These are phyloP conservation scores for Caracal caracal DNA, from an alignment of 2,113 vertebrate genomes.

Conservation along the genomic window DNA sequence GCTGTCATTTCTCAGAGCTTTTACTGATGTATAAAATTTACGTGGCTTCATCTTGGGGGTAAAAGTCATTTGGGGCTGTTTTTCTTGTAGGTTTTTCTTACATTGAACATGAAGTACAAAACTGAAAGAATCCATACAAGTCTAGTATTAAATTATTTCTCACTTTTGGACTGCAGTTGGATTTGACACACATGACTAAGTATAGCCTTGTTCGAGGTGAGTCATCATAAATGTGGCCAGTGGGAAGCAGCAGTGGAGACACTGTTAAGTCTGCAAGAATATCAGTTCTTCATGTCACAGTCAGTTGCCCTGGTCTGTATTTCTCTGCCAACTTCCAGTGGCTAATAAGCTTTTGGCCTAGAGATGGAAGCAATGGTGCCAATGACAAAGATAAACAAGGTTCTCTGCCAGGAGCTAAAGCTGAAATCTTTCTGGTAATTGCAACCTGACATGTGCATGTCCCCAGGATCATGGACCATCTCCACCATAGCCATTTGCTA, in stretches of 20 bases:
- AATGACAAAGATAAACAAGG: conserved; percentile 54
- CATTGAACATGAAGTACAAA: not conserved
- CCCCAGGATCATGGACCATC: not conserved
- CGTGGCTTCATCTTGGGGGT: not conserved
- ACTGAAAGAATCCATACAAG: not conserved
- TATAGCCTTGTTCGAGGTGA: not conserved
- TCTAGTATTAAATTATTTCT: not conserved
- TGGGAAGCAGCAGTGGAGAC: not conserved
- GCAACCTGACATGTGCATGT: not conserved
- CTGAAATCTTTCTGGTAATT: conserved; percentile 44
- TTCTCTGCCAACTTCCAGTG: conserved; percentile 40
- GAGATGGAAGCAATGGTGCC: not conserved
- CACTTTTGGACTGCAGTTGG: not conserved
- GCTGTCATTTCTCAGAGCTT: not conserved
- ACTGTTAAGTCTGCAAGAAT: not conserved
- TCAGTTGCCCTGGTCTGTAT: not conserved
- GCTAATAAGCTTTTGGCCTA: conserved; percentile 53
- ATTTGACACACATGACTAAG: conserved; percentile 16
- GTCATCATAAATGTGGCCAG: not conserved
- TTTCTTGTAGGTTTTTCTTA: conserved; percentile 7
- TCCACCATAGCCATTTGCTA: not conserved
- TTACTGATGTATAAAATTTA: not conserved
- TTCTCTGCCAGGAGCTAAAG: conserved; percentile 41
- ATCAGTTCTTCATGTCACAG: not conserved
- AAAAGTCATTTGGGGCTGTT: not conserved